Evolutionary conservation across 2,888 invertebrate species (phyloP).

Genomic region (Tenthredo scrophulariae): DNA sequence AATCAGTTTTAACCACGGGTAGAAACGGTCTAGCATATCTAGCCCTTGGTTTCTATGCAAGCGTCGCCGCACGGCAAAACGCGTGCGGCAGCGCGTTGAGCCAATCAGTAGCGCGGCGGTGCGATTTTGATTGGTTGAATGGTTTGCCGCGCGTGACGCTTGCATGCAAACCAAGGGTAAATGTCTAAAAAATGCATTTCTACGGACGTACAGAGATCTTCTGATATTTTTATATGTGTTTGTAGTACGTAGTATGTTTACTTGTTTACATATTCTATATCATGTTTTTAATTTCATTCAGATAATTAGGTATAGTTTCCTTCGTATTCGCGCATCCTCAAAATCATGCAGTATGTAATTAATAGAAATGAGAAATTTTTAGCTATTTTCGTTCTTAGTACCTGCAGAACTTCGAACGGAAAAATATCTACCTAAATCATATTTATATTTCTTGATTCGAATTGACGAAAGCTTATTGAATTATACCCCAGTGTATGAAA

Average conservation of each 20-base stretch:
- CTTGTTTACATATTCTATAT: background rate
- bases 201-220: constrained; percentile 40
- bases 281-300: background rate
- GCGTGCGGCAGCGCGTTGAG: no score
- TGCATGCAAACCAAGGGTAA: no score
- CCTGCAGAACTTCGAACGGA: constrained; percentile 23
- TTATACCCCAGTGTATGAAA: constrained; percentile 60
- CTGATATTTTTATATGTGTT: constrained; percentile 7
- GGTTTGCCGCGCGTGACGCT: no score
- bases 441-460: constrained; percentile 50
- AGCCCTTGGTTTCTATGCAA: no score
- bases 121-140: no score
- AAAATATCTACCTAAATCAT: background rate
- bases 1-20: background rate
- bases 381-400: constrained; percentile 17
- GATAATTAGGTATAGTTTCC: constrained; percentile 18
- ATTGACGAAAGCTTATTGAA: constrained; percentile 58
- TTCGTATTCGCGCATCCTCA: constrained; percentile 44
- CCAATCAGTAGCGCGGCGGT: no score
- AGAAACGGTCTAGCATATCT: background rate
- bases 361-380: background rate
- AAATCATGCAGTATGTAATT: constrained; percentile 12
- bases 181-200: constrained; percentile 51
- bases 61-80: no score
- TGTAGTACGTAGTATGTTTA: background rate